Evolutionary conservation across 1,140 invertebrate species (phyloP).

Genomic region (Heliconius hermathena): DNA sequence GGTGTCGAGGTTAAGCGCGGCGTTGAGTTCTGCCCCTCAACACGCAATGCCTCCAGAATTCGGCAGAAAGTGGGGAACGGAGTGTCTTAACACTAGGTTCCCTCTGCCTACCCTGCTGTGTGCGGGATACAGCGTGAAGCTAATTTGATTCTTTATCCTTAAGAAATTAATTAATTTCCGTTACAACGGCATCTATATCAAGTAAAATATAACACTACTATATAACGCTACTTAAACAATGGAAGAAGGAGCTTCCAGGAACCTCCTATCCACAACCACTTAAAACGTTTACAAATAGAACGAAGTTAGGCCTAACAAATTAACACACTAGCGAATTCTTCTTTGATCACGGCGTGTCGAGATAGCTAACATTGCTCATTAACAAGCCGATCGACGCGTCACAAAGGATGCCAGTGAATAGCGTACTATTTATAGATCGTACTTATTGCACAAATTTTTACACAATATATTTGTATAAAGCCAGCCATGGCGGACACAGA

Average conservation of each 20-base stretch:
- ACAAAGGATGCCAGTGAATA: slow-evolving; percentile 40
- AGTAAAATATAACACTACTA: no score
- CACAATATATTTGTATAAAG: not conserved
- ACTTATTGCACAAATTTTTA: slow-evolving; percentile 15
- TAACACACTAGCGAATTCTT: slow-evolving; percentile 41
- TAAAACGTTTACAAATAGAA: slow-evolving; percentile 58
- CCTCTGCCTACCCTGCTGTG: no score
- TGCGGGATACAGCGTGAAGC: no score
- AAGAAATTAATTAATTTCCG: no score
- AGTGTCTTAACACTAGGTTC: no score
- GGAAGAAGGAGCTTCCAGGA: slow-evolving; percentile 31
- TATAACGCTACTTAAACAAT: slow-evolving; percentile 23
- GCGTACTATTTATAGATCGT: slow-evolving; percentile 26
- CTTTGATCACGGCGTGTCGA: slow-evolving; percentile 68
- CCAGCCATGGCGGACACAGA: no score
- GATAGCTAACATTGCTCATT: slow-evolving; percentile 62
- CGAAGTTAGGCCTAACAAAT: slow-evolving; percentile 52
- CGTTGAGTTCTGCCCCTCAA: no score
- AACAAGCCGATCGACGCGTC: slow-evolving; percentile 65
- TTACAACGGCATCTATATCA: no score
- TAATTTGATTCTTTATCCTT: no score
- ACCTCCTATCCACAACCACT: slow-evolving; percentile 32
- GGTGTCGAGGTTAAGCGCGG: no score
- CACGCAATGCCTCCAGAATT: no score
- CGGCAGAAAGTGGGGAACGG: no score